Evolutionary conservation across 2,888 invertebrate genomes (phyloP), one percentile per base, ranked within the genome.

Genomic region (Cremastobaeus sp.): DNA sequence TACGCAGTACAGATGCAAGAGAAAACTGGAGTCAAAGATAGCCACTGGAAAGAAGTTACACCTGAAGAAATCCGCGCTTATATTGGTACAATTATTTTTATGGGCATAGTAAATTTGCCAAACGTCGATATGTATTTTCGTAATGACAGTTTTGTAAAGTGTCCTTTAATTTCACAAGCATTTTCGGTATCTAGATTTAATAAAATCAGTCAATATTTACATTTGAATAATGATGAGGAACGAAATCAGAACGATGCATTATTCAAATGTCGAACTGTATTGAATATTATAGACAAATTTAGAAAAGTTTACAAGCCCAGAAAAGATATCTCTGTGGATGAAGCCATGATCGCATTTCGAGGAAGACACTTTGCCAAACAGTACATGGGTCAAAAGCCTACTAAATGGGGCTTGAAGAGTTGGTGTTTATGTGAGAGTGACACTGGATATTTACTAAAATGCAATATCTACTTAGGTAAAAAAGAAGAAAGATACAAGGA

Each of bases 321-420:
- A 15, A 3, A 6, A 30, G 37, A 55, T 1, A 28, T 55, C 12
- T 28, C 55, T 8, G 55, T 28, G 20, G 55, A 55, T 30, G 55
- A 55, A 25, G 41, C 57, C 5, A 57, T 57, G 57, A 18, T 57
- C 9, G 32, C 15, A 0, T 57, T 57, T 21, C 17, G 39, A 14
- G 57, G 32, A 0, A 28, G 47, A 30, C 32, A 32, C 17, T 32
- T 14, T 43, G 11, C 18, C 5, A 57, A 57, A 11, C 57, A 57
- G 34, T 57, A 57, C n/a, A 57, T 55, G 41, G 12, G 20, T 20
- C 3, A 41, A 2, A 57, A 57, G 32, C 57, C 57, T 6, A 57
- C 57, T 15, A 57, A 57, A 43, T 43, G 57, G 43, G 43, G 57
- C 11, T 34, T 50, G 1, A 50, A 50, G 20, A 34, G 6, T 18